Evolutionary conservation across 2,888 invertebrate species (phyloP).

Genomic region (Eilema caniola): DNA sequence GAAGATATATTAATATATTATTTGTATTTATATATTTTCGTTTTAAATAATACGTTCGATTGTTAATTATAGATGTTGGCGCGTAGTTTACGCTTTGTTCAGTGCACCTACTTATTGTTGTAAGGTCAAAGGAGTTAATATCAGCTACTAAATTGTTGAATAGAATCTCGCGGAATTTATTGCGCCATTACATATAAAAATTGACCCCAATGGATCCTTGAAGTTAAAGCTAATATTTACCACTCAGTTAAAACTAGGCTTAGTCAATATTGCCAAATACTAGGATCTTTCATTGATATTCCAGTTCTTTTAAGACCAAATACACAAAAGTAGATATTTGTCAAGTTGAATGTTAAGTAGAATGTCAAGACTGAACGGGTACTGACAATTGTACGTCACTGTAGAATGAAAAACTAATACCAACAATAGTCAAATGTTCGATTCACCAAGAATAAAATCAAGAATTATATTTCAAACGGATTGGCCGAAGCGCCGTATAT

Average conservation of each 20-base stretch:
- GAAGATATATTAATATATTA: neutral
- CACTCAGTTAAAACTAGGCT: neutral
- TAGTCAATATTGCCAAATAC: neutral
- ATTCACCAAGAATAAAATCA: neutral
- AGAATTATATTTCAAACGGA: neutral
- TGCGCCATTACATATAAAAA: slow-evolving; percentile 40
- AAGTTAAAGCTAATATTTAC: slow-evolving; percentile 18
- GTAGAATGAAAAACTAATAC: neutral
- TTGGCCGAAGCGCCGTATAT: neutral
- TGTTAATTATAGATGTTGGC: slow-evolving; percentile 61
- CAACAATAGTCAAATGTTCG: too few relatives aligned
- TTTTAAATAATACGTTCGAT: slow-evolving; percentile 51
- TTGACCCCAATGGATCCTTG: slow-evolving; percentile 38
- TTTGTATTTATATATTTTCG: slow-evolving; percentile 30
- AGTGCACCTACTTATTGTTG: slow-evolving; percentile 46
- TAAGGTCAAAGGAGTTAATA: slow-evolving; percentile 56
- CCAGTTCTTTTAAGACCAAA: neutral
- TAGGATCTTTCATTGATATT: neutral
- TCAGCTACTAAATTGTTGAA: slow-evolving; percentile 48
- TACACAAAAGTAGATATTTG: neutral
- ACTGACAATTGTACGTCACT: neutral
- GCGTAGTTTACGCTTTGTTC: slow-evolving; percentile 53
- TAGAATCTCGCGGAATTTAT: slow-evolving; percentile 41
- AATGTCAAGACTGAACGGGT: neutral
- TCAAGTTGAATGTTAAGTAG: neutral